Percentiles rank a stretch among this genome's conserved stretches.
These are phyloP conservation scores for Pelochelys cantorii DNA, from an alignment of 2,797 vertebrate species.

Conservation along the genomic window DNA sequence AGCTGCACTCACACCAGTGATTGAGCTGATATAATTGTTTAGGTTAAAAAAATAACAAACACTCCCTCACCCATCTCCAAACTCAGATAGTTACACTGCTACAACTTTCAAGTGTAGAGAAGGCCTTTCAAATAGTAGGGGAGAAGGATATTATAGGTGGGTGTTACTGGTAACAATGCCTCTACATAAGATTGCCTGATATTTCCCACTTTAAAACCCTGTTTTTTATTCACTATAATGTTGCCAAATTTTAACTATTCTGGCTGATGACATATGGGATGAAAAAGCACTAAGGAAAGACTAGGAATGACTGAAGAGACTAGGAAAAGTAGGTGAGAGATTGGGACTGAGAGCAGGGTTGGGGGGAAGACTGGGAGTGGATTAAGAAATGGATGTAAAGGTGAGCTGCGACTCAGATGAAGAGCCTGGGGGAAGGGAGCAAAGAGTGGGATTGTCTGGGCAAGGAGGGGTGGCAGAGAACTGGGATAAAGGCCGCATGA, in stretches of 20 bases:
- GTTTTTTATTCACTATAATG: neutral
- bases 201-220: neutral
- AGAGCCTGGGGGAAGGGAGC: too few species aligned
- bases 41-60: too few species aligned
- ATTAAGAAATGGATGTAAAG: neutral
- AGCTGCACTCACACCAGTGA: neutral
- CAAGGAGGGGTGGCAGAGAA: too few species aligned
- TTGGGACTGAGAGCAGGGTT: too few species aligned
- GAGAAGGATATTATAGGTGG: neutral
- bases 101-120: neutral
- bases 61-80: neutral
- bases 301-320: neutral
- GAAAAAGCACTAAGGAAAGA: neutral
- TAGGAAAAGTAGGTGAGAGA: neutral
- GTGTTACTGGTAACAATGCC: neutral
- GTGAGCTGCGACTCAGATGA: too few species aligned
- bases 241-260: neutral
- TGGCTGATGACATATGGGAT: neutral
- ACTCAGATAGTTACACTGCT: neutral
- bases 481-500: too few species aligned
- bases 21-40: neutral
- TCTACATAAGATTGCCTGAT: neutral
- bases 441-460: too few species aligned
- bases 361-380: neutral
- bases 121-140: neutral